Conservation (phyloP, 2,888 invertebrate genomes). For the Candidula unifasciata region DNA sequence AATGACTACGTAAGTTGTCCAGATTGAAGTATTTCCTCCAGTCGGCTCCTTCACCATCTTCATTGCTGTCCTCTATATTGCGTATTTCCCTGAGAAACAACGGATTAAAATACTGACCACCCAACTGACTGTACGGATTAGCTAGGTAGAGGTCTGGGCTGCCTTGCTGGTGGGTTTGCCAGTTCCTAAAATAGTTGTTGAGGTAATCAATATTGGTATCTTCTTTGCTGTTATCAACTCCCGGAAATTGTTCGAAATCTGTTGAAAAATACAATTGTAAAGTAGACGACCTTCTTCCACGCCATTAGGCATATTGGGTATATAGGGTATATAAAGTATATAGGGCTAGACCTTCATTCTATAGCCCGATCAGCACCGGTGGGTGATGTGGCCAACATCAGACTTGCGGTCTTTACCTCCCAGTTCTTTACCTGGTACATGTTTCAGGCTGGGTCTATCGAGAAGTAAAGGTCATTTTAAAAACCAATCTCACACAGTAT, state of each 20-base stretch:
- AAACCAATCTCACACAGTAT: no score
- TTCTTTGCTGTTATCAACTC: neutral
- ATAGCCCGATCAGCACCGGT: neutral
- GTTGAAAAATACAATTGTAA: no score
- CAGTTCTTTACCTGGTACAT: no score
- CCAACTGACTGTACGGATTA: neutral
- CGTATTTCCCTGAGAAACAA: neutral
- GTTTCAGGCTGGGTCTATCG: no score
- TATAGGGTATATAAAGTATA: neutral
- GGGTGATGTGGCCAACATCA: no score
- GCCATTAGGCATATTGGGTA: no score
- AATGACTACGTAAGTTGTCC: neutral
- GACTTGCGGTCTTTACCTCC: no score
- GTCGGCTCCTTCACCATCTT: neutral
- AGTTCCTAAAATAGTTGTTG: neutral
- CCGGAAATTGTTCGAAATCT: neutral
- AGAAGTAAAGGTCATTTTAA: no score
- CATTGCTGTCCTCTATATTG: neutral
- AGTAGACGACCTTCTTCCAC: no score
- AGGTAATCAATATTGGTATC: neutral
- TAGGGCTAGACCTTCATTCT: neutral
- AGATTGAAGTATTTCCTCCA: neutral
- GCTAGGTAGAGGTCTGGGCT: neutral
- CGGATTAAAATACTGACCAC: neutral
- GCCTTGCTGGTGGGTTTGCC: neutral